Base-by-base conservation (phyloP, 2,888 invertebrate species). In the Xylota sylvarum region DNA sequence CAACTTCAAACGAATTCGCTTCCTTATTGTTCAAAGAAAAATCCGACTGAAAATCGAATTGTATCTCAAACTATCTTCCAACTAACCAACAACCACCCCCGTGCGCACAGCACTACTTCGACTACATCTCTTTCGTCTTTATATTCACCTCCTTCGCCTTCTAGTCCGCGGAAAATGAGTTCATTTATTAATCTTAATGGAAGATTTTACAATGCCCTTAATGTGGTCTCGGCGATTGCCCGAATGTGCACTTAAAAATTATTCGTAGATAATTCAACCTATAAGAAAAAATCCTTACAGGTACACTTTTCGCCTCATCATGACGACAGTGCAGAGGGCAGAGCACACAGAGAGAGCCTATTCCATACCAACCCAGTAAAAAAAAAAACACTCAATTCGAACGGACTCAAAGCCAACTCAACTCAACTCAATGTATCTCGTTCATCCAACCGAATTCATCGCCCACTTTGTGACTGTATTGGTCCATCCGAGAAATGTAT, bases 231-330 rank as follows among this genome's bases (percentile, higher is more conserved):
- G 79, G 87, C 83, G 83, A 87, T 87, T 87, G 87, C 79, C 83
- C 78, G 87, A 87, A 87, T 87, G 87, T 87, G 87, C 87, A 83
- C 87, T 87, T 87, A 87, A 87, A 87, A 83, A 87, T 87, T 87
- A 86, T 86, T 82, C 79, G 76, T 84, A 84, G 76, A 88, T 88
- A 84, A 82, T 85, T 83, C 67, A 88, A 81, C 88, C 82, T 84
- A 86, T 86, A 86, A 81, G 72, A 84, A 80, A 70, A 78, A 85
- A 85, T 85, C 85, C 85, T 81, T 81, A 81, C 80, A 80, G 85
- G 80, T 85, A 80, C 76, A 70, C 72, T 70, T 76, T 77, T 85
- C 80, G 74, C 65, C 65, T 69, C 14, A 30, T 43, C 32, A 5
- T 60, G 35, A 17, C 17, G 37, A 40, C 19, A 48, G n/a, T 32